Conservation (phyloP, 2,888 invertebrate genomes). For the Cosmorhoe ocellata region DNA sequence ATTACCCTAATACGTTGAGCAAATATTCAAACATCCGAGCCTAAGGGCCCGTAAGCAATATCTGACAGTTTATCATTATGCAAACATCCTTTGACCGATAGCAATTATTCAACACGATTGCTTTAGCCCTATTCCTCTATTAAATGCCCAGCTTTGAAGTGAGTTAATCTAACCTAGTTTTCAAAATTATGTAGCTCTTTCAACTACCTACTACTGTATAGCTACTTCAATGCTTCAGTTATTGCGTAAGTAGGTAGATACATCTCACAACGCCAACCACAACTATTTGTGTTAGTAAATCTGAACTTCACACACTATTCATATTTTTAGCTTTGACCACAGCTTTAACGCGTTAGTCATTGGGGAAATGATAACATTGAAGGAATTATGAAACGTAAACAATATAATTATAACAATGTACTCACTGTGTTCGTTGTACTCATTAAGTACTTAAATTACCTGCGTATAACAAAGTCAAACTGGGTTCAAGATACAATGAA, state of each 20-base stretch:
- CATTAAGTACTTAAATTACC: neutral
- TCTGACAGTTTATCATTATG: constrained; percentile 19
- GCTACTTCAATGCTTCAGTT: too few species aligned
- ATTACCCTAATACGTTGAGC: constrained; percentile 12
- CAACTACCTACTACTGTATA: too few species aligned
- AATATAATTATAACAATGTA: constrained; percentile 14
- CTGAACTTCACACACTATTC: neutral
- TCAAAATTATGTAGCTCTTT: too few species aligned
- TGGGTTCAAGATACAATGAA: neutral
- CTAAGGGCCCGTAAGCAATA: constrained; percentile 10
- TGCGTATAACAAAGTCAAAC: constrained; percentile 3
- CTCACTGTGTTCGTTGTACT: neutral
- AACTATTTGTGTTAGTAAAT: too few species aligned
- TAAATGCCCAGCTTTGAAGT: neutral
- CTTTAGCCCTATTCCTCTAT: neutral
- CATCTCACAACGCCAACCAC: too few species aligned
- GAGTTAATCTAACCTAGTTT: neutral
- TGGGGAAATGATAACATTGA: constrained; percentile 23
- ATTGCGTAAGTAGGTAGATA: too few species aligned
- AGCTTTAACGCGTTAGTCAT: constrained; percentile 9
- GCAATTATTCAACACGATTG: constrained; percentile 8
- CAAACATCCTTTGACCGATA: constrained; percentile 27
- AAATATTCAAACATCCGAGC: constrained; percentile 15
- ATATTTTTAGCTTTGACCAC: constrained; percentile 12
- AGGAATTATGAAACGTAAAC: constrained; percentile 25